Percentiles rank a stretch among this genome's conserved stretches.
These are phyloP conservation scores for Lates calcarifer DNA, from an alignment of 2,113 vertebrate genomes.

Conservation along the genomic window DNA sequence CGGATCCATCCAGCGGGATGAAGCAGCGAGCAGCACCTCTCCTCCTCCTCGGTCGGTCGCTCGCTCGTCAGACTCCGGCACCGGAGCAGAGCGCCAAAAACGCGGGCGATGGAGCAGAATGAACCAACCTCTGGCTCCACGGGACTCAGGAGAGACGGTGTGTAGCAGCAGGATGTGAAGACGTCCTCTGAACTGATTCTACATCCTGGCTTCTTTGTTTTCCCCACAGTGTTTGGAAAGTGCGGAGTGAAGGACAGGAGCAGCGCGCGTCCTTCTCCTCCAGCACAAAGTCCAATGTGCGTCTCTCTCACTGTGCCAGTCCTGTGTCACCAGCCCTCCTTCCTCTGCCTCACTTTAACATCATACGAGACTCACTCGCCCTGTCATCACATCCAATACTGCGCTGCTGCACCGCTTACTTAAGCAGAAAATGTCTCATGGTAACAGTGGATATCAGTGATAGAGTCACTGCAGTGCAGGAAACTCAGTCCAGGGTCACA, in stretches of 20 bases:
- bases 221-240: constrained; percentile 53
- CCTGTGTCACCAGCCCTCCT: constrained; percentile 62
- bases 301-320: constrained; percentile 56
- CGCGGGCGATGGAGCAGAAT: constrained; percentile 25
- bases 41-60: constrained; percentile 15
- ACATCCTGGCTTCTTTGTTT: constrained; percentile 67
- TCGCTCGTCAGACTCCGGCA: constrained; percentile 37
- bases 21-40: constrained; percentile 50
- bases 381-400: constrained; percentile 21
- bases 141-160: not conserved
- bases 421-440: not conserved
- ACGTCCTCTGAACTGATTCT: constrained; percentile 19
- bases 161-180: not conserved
- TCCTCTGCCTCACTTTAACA: constrained; percentile 43
- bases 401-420: not conserved
- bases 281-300: constrained; percentile 59
- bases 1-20: constrained; percentile 54
- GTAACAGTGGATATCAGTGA: not conserved
- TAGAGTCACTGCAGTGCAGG: not conserved
- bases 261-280: constrained; percentile 38
- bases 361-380: constrained; percentile 31
- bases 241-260: constrained; percentile 53
- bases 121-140: not conserved
- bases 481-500: not conserved
- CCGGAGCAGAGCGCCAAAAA: constrained; percentile 38